Conservation (phyloP, 2,888 invertebrate genomes). For the Odontocerum albicorne region DNA sequence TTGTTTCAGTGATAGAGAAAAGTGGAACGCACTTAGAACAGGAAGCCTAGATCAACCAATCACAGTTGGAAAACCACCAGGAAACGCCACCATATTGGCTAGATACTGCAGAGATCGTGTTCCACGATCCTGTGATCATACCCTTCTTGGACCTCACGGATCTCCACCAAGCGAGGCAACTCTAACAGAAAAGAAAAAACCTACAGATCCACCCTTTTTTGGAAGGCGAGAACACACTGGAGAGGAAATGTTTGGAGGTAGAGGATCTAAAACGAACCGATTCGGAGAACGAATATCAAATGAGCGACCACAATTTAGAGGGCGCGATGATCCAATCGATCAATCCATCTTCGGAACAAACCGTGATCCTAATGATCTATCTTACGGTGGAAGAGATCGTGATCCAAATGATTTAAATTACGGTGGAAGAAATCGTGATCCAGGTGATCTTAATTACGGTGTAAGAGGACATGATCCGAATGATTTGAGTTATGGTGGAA, state of each 20-base stretch:
- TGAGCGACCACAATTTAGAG: too few species aligned
- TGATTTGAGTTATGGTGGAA: too few species aligned
- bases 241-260: background rate
- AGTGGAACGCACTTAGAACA: conserved; percentile 46
- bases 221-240: background rate
- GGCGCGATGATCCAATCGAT: too few species aligned
- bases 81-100: conserved; percentile 77
- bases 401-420: too few species aligned
- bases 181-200: background rate
- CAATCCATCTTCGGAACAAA: too few species aligned
- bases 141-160: conserved; percentile 60
- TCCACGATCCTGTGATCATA: conserved; percentile 82
- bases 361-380: too few species aligned
- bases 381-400: background rate
- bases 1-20: conserved; percentile 45
- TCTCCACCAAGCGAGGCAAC: conserved; percentile 29
- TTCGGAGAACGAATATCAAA: background rate
- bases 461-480: background rate
- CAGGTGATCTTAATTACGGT: background rate
- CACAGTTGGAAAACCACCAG: conserved; percentile 60
- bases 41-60: conserved; percentile 52
- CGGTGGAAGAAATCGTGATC: background rate
- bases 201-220: background rate
- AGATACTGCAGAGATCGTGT: conserved; percentile 81
- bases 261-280: background rate